Percentiles rank a stretch among this genome's conserved stretches.
Evolutionary conservation across 2,888 invertebrate genomes (phyloP).

Genomic region (Periphyllus acericola): DNA sequence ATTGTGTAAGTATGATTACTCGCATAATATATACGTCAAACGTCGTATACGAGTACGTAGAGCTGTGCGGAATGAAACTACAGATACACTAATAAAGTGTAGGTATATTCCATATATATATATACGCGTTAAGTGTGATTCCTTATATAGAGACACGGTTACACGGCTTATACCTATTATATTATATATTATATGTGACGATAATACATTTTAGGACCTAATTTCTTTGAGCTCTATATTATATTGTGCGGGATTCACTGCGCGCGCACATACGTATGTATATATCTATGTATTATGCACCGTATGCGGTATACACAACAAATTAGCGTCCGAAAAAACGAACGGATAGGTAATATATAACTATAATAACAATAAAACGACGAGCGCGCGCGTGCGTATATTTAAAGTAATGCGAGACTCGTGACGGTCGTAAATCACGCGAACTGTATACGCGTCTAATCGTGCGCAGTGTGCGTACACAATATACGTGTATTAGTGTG

Average conservation of each 20-base stretch:
- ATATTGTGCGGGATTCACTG: background rate
- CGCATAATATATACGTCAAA: no score
- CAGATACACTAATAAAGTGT: no score
- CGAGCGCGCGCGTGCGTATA: background rate
- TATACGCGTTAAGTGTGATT: no score
- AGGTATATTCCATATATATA: no score
- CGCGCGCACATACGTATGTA: no score
- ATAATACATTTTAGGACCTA: background rate
- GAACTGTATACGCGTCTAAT: slow-evolving; percentile 9
- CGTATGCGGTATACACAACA: background rate
- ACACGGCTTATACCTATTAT: no score
- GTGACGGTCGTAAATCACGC: slow-evolving; percentile 45
- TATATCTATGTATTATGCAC: no score
- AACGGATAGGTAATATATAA: background rate
- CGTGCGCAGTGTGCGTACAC: background rate
- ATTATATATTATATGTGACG: background rate
- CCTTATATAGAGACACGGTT: no score
- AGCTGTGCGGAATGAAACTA: no score
- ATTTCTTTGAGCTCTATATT: background rate
- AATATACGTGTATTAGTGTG: no score
- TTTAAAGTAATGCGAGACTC: slow-evolving; percentile 32
- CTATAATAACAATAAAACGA: slow-evolving; percentile 18
- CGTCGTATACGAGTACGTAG: no score
- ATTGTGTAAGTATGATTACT: no score
- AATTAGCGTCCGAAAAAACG: slow-evolving; percentile 18